These are phyloP conservation scores for Phymastichus coffea DNA, from an alignment of 1,140 invertebrate genomes.

Conservation along the genomic window DNA sequence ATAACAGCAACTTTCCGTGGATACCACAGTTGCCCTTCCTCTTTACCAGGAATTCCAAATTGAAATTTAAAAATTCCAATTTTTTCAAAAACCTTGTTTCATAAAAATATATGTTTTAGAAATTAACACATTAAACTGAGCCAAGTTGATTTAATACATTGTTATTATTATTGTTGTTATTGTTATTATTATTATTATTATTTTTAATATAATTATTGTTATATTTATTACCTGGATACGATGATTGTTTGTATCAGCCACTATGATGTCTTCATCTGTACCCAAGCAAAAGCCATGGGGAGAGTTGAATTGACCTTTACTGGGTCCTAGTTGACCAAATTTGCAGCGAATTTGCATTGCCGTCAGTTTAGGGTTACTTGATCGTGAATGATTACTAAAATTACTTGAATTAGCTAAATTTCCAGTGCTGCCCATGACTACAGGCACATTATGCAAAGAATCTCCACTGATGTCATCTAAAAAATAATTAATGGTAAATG, in stretches of 20 bases:
- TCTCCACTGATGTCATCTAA: conserved; percentile 52
- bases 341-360: conserved; percentile 88
- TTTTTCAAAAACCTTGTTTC: conserved; percentile 90
- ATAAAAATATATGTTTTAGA: too few relatives aligned
- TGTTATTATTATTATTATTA: conserved; percentile 14
- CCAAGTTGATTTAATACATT: neutral
- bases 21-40: conserved; percentile 96
- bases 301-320: conserved; percentile 92
- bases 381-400: conserved; percentile 60
- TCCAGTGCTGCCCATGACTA: conserved; percentile 39
- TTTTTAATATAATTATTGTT: conserved; percentile 10
- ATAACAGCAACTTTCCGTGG: conserved; percentile 94
- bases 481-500: neutral
- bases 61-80: conserved; percentile 84
- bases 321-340: conserved; percentile 89
- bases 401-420: conserved; percentile 51
- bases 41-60: conserved; percentile 87
- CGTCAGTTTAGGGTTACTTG: conserved; percentile 66
- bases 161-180: neutral
- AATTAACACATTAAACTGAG: conserved; percentile 23
- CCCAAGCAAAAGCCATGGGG: conserved; percentile 96
- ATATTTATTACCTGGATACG: conserved; percentile 81
- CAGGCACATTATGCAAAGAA: conserved; percentile 51
- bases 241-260: conserved; percentile 96
- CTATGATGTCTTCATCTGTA: conserved; percentile 90